A percentile compares a stretch with the other conserved stretches of the same genome.
Conservation (phyloP, 1,140 invertebrate species). For the Eulimnadia texana region DNA sequence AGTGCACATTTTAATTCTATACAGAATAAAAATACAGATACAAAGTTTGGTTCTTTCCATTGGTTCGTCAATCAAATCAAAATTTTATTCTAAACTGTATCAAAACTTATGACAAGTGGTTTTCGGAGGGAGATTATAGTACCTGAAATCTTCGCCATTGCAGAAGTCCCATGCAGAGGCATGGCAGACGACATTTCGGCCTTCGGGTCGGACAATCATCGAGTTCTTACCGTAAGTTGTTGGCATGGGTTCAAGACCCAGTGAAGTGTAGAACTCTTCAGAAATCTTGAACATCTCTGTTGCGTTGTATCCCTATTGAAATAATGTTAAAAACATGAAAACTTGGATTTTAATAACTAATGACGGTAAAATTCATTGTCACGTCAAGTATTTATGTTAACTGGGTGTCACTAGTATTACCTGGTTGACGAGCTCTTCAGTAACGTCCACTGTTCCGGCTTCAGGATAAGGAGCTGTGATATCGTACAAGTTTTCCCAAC, state of each 20-base stretch:
- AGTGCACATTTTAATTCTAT: slow-evolving; percentile 80
- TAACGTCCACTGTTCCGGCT: slow-evolving; percentile 23
- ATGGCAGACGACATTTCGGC: slow-evolving; percentile 57
- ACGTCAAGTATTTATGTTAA: no score
- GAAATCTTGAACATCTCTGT: slow-evolving; percentile 60
- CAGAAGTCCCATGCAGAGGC: slow-evolving; percentile 89
- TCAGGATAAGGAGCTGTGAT: slow-evolving; percentile 23
- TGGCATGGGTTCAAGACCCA: slow-evolving; percentile 68
- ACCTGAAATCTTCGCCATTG: slow-evolving; percentile 68
- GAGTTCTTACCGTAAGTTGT: slow-evolving; percentile 62
- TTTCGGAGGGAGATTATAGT: slow-evolving; percentile 9
- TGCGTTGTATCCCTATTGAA: slow-evolving; percentile 69
- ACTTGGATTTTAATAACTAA: no score
- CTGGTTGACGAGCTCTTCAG: slow-evolving; percentile 19
- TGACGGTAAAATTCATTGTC: no score
- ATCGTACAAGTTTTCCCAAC: slow-evolving; percentile 40
- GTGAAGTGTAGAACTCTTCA: slow-evolving; percentile 68
- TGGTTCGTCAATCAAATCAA: no score
- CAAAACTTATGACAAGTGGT: no score
- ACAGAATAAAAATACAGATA: no score
- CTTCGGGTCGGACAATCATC: slow-evolving; percentile 56
- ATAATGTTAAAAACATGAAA: no score
- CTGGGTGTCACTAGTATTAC: slow-evolving; percentile 2
- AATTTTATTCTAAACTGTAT: no score
- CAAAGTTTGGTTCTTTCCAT: no score